Evolutionary conservation across 2,113 vertebrate species (phyloP), one percentile per base, ranked within the genome.

Genomic region (Hydropotes inermis): DNA sequence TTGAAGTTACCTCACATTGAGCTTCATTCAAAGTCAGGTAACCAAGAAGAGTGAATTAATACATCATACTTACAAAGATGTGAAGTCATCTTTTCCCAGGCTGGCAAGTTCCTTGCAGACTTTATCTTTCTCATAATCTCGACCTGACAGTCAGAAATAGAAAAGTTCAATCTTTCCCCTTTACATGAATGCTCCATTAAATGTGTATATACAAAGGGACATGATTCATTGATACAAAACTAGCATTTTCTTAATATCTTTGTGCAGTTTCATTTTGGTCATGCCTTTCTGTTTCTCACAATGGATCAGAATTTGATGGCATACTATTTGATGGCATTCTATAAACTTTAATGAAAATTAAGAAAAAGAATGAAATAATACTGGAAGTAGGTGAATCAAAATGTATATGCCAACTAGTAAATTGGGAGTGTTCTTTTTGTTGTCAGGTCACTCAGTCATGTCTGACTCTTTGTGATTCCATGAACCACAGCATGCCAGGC

Each of bases 21-120:
- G 14, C 76, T 85, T 85, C 33, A 30, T 45, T 91, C 54, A 87
- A 55, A 17, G 23, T 70, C 30, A 85, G 57, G 47, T 39, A 15
- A 10, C 15, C 23, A 87, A 15, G 36, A 79, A 79, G 19, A 87
- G 7, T 43, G 19, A 33, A 0, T 12, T 0, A 12, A 4, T 43
- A 1, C 12, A 19, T 76, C 30, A 55, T 96, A 99, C 99, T 92
- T 99, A 99, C 99, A 98, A 54, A 28, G 98, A 97, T 94, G 97
- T 96, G 95, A 99, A 99, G 43, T 98, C 95, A 1, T 99, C 98
- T 97, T 98, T 99, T 16, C 99, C 99, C 94, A 99, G 52, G 1
- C 1, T 14, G 43, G 61, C 45, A 50, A 98, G 97, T 64, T 99
- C 99, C 28, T 98, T 97, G 95, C 99, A 99, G 30, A 99, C 98